Base-by-base conservation (phyloP, 2,797 vertebrate species). In the Parauchenoglanis ngamensis region DNA sequence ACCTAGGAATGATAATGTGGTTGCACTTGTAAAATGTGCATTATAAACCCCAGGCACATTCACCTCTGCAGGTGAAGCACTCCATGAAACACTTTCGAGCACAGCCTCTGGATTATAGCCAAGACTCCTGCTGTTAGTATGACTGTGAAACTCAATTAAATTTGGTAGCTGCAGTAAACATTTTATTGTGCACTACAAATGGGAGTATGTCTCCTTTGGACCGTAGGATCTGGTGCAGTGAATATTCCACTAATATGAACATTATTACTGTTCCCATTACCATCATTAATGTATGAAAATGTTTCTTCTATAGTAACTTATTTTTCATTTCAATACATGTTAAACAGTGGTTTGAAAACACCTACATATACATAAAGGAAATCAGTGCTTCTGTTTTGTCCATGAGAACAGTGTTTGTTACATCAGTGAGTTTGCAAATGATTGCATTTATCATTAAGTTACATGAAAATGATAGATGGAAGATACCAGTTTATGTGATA, bases 111-210 rank as follows among this genome's bases (percentile, higher is more conserved):
- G 19, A 56, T 77, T 65, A 67, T n/a, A 63, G 28, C 67, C 54
- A 46, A 83, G 7, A 78, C 15, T 68, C 67, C 31, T 72, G 54
- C 57, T 82, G 49, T 59, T 46, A 46, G 5, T 80, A 80, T 54
- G 1, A 70, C 19, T 59, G 23, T 63, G 7, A 61, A 72, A 57
- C 56, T 35, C 40, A 83, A 67, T 67, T 83, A n/a, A 83, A 84
- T 25, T 56, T 40, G 31, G 8, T 85, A 73, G 56, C 40, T 75
- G 52, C 19, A 46, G 59, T 70, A 81, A 85, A 87, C 59, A 61
- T 79, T 82, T 78, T 80, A 56, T 81, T 85, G 65, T 61, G 23
- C 10, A 54, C 63, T 65, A 57, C 35, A 77, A 87, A 87, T 77
- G 40, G 3, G 7, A 78, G 31, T 28, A 72, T 76, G 76, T 72